Evolutionary conservation across 2,797 vertebrate genomes (phyloP), one percentile per base, ranked within the genome.

Genomic region (Chelonia mydas): DNA sequence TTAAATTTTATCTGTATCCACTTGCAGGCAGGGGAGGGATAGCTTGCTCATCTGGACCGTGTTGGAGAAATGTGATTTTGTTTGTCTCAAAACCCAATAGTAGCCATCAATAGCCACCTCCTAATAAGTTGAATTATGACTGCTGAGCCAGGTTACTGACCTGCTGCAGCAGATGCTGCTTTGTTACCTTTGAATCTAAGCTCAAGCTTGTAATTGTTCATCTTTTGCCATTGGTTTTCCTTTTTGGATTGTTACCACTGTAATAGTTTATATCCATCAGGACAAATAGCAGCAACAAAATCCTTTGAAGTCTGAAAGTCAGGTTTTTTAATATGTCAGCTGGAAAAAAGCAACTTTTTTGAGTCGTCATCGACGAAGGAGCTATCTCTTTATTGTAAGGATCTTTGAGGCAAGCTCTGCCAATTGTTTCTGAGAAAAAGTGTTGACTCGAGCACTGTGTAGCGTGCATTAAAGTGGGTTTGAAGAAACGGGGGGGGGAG

Each of bases 231-330:
- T 76, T 25, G 68, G 37, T 37, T 19, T 72, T 72, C 11, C 78
- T 31, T 55, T 92, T 31, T 95, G 59, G 13, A 31, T 82, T 85
- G 16, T 78, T 93, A 53, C 61, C 93, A 90, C 53, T 93, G 19
- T 68, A 59, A 15, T 81, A 16, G 84, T 94, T 95, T 81, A 31
- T n/a, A 0, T 78, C 84, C 90, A 68, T 51, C 45, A 68, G 76
- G 59, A 86, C 55, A 93, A 31, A 68, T 68, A 37, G 59, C 59
- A 81, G 83, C 45, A 72, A 80, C 49, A 87, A 95, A 89, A 78
- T 51, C 17, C 15, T 59, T 21, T 84, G 41, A 76, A 93, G 89
- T 90, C 61, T 80, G 31, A 77, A 74, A 33, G 6, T 90, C 82
- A 37, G 77, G 77, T 49, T 47, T 92, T 90, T 92, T 87, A 59